Percentiles rank a stretch among this genome's conserved stretches.
These are phyloP conservation scores for Amorpha juglandis DNA, from an alignment of 2,888 invertebrate genomes.

Conservation along the genomic window DNA sequence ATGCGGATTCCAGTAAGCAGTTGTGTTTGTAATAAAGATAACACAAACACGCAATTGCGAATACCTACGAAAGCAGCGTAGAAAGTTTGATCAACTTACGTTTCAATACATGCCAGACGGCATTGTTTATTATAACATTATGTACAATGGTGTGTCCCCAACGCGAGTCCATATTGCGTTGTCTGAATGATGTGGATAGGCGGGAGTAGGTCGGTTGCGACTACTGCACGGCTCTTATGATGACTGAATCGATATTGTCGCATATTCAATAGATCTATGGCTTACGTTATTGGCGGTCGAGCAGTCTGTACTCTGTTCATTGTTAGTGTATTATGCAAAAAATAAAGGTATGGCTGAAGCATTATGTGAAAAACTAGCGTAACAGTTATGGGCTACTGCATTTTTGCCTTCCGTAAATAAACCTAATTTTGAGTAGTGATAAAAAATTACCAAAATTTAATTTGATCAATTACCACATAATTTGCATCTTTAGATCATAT, in stretches of 20 bases:
- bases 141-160: slow-evolving; percentile 32
- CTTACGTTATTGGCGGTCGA: slow-evolving; percentile 4
- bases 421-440: too few relatives aligned
- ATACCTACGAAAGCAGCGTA: background rate
- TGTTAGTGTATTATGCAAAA: slow-evolving; percentile 9
- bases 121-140: slow-evolving; percentile 16
- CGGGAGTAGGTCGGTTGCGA: slow-evolving; percentile 51
- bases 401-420: too few relatives aligned
- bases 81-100: background rate
- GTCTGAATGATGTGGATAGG: slow-evolving; percentile 42
- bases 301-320: background rate
- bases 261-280: slow-evolving; percentile 39
- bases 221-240: slow-evolving; percentile 44
- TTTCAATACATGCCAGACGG: background rate
- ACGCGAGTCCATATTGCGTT: slow-evolving; percentile 41
- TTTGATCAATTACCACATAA: too few relatives aligned
- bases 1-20: too few relatives aligned
- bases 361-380: background rate
- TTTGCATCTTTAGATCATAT: too few relatives aligned
- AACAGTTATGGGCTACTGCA: background rate
- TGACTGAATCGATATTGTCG: slow-evolving; percentile 52
- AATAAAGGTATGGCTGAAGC: background rate
- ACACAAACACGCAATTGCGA: background rate
- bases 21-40: background rate
- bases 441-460: too few relatives aligned